Evolutionary conservation across 2,113 vertebrate genomes (phyloP).

Genomic region (Hyperopisus bebe): DNA sequence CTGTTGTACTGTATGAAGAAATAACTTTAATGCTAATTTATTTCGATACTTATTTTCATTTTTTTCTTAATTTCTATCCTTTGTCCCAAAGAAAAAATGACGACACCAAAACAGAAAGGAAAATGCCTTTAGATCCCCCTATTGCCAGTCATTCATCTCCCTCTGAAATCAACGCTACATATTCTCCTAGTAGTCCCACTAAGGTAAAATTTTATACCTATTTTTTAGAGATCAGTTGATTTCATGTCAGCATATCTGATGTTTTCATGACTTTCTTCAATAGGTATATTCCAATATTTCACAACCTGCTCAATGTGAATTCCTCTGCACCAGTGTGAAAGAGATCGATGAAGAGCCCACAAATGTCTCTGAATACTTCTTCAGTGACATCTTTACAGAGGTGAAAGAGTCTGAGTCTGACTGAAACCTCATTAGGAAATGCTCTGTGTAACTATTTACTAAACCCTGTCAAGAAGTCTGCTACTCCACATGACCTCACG

Average conservation of each 20-base stretch:
- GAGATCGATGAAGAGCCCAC: conserved; percentile 53
- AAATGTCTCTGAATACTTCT: conserved; percentile 69
- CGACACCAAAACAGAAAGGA: conserved; percentile 41
- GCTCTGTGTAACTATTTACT: background rate
- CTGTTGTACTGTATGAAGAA: background rate
- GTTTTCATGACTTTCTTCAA: background rate
- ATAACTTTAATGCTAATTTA: background rate
- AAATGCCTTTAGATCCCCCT: conserved; percentile 29
- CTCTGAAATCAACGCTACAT: background rate
- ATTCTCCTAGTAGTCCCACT: background rate
- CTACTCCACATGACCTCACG: too few relatives aligned
- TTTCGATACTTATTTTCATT: background rate
- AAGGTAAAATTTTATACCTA: background rate
- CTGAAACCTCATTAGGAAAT: background rate
- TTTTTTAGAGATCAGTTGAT: background rate
- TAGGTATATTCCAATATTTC: background rate
- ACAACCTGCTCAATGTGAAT: conserved; percentile 26
- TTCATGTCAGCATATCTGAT: background rate
- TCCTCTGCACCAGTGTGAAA: conserved; percentile 32
- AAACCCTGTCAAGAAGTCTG: background rate
- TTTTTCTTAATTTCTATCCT: conserved; percentile 17
- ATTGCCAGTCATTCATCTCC: background rate
- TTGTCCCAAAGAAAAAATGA: conserved; percentile 45
- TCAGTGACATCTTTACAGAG: conserved; percentile 75
- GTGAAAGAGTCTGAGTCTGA: conserved; percentile 61